Evolutionary conservation across 2,888 invertebrate species (phyloP), one percentile per base, ranked within the genome.

Genomic region (Odontomyia ornata): DNA sequence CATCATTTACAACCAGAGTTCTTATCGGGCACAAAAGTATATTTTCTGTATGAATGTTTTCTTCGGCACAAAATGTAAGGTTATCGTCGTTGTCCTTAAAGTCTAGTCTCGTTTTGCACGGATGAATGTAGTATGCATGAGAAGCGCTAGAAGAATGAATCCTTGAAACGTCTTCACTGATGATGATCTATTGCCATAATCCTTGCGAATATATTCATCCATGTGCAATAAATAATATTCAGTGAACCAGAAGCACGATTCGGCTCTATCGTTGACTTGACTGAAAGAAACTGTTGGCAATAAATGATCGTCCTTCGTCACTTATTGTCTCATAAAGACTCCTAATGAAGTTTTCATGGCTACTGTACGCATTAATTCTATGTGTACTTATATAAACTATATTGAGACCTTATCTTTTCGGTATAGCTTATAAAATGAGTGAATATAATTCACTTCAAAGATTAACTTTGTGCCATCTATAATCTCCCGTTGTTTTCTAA

Each of bases 101-200:
- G 57, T 60, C 57, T 23, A 60, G 25, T 18, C 13, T 13, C 36
- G 1, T 65, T 30, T 28, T 62, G 15, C 13, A 62, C 27, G 5
- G 25, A n/a, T 25, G 60, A 60, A 23, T 60, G 23, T 60, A 36
- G 52, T 60, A 28, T 28, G 27, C 64, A 60, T 25, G 7, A 25
- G 60, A 13, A 28, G 11, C 62, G 18, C 27, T 11, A 36, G 73
- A 52, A 56, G n/a, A n/a, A 1, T 25, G 15, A 21, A 72, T 72
- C 73, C 36, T 73, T 28, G 46, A 72, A 56, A 72, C 21, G 73
- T 60, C 72, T 72, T 72, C 60, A 60, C 27, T 73, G 73, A 73
- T 73, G 73, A 47, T 69, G 69, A 52, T n/a, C 15, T 73, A 73
- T 73, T 69, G 69, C 30, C 57, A 60, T 73, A 57, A 73, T 73